phyloP scores from a whole-genome alignment of 2,797 vertebrate species.

The Selene dorsalis region DNA sequence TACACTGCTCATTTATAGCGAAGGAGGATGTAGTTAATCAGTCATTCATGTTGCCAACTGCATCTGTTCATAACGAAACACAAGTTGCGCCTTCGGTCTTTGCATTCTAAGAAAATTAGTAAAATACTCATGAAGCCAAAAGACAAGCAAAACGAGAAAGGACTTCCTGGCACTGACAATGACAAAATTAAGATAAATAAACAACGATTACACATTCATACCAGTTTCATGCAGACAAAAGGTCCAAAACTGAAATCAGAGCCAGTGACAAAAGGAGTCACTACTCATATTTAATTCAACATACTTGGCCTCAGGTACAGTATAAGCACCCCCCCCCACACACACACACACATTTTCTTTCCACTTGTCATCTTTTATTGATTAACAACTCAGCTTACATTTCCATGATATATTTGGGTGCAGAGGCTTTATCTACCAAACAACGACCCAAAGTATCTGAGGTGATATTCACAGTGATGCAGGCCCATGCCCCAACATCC shows the following conservation, averaged over 20 bases:
- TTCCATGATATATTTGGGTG: constrained; percentile 49
- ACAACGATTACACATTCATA: not conserved
- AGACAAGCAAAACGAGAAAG: not conserved
- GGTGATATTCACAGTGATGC: constrained; percentile 39
- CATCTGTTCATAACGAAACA: constrained; percentile 16
- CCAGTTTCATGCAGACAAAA: constrained; percentile 16
- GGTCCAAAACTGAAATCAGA: constrained; percentile 48
- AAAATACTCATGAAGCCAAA: not conserved
- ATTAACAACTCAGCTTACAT: constrained; percentile 66
- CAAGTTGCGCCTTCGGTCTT: not conserved
- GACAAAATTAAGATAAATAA: constrained; percentile 19
- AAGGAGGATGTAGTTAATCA: not conserved
- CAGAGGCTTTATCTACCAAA: constrained; percentile 36
- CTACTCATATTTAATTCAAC: constrained; percentile 62
- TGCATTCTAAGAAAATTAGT: not conserved
- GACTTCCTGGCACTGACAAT: not conserved
- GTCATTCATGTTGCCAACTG: not conserved
- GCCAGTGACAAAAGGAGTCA: constrained; percentile 29
- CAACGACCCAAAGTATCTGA: constrained; percentile 24
- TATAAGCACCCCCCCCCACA: constrained; percentile 11
- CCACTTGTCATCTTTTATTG: constrained; percentile 60
- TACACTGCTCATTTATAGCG: fast-evolving
- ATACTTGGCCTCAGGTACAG: constrained; percentile 51
- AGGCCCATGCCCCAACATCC: constrained; percentile 6
- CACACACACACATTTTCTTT: constrained; percentile 12